Conservation (phyloP, 2,113 vertebrate species). For the Bos taurus region DNA sequence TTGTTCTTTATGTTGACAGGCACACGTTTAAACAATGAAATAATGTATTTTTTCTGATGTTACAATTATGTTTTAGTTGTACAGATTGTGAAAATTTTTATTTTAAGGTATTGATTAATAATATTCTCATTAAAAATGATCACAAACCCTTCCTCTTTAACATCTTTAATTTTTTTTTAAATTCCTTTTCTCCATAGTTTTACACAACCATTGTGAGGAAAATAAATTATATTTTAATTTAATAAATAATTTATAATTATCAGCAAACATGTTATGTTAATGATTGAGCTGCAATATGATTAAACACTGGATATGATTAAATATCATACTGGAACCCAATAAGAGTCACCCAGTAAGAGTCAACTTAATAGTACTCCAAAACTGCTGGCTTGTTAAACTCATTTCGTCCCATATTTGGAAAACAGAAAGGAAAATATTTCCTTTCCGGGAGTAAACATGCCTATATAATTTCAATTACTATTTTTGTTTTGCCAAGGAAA, state of each 20-base stretch:
- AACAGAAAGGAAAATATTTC: background rate
- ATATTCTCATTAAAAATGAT: background rate
- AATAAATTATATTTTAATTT: background rate
- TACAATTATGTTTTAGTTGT: constrained; percentile 34
- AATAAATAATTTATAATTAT: background rate
- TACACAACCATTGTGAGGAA: background rate
- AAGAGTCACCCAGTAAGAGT: background rate
- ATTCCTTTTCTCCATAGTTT: too few relatives aligned
- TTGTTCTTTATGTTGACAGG: background rate
- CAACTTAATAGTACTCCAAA: background rate
- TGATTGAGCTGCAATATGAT: background rate
- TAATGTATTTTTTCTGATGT: background rate
- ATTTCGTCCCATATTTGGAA: background rate
- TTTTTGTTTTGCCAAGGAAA: background rate
- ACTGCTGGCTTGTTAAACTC: background rate
- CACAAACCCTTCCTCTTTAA: background rate
- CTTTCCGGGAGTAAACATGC: background rate
- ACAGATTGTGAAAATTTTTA: constrained; percentile 30
- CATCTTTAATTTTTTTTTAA: background rate
- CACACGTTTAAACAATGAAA: background rate
- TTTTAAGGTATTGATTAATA: background rate
- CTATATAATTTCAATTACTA: background rate
- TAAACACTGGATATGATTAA: background rate
- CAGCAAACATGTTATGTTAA: background rate
- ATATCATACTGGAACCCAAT: background rate